phyloP scores from a whole-genome alignment of 2,113 vertebrate genomes.

The Oenanthe melanoleuca region DNA sequence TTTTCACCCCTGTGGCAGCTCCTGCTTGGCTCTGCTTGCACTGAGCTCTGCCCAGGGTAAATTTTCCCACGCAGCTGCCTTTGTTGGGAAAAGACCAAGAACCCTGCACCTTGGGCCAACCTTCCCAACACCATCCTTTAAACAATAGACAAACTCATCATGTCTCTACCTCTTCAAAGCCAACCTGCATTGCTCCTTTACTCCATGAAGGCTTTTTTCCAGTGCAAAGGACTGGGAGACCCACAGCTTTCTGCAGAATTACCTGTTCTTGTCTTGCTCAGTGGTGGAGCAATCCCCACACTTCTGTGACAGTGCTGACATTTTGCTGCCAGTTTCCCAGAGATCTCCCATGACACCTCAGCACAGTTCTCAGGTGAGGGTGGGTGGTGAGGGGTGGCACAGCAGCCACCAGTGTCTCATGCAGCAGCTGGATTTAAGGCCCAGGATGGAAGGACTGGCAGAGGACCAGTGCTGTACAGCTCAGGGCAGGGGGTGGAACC shows the following conservation, averaged over 20 bases:
- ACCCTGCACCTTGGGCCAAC: neutral
- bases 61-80: neutral
- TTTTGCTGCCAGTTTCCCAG: neutral
- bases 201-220: neutral
- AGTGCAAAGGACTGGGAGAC: neutral
- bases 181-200: neutral
- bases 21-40: neutral
- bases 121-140: neutral
- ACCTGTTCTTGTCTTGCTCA: neutral
- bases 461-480: neutral
- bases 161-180: neutral
- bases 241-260: neutral
- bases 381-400: neutral
- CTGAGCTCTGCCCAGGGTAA: neutral
- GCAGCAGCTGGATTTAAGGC: neutral
- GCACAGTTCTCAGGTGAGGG: neutral
- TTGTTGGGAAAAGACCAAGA: neutral
- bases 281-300: neutral
- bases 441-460: neutral
- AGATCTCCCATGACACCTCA: neutral
- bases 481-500: neutral
- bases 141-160: neutral
- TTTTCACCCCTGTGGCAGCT: neutral
- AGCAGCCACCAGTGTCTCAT: neutral
- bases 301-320: neutral